These are phyloP conservation scores for Flexamia atlantica DNA, from an alignment of 2,888 invertebrate genomes.

Conservation along the genomic window DNA sequence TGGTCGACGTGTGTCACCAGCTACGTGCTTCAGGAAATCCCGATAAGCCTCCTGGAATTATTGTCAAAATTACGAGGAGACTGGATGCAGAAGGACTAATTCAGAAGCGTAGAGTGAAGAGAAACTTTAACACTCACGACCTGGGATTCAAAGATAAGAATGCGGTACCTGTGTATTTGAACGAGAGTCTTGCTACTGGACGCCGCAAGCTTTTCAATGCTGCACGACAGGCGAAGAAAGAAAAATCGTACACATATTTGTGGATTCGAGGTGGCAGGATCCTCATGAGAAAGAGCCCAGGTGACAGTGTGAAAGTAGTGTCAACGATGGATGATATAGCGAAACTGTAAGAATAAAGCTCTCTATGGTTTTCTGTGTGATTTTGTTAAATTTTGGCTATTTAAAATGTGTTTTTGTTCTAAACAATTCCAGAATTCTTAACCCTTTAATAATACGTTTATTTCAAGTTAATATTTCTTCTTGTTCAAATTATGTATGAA, in stretches of 20 bases:
- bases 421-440: too few relatives aligned
- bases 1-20: constrained; percentile 48
- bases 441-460: too few relatives aligned
- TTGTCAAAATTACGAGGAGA: constrained; percentile 49
- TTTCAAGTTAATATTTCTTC: too few relatives aligned
- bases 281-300: constrained; percentile 10
- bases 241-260: constrained; percentile 15
- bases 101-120: constrained; percentile 30
- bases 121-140: constrained; percentile 42
- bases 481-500: too few relatives aligned
- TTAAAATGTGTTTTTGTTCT: too few relatives aligned
- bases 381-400: too few relatives aligned
- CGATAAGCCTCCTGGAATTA: constrained; percentile 26
- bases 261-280: constrained; percentile 46
- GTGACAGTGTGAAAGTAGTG: not conserved
- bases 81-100: constrained; percentile 37
- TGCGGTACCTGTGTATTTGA: constrained; percentile 27
- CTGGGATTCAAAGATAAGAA: constrained; percentile 9
- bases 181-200: constrained; percentile 39
- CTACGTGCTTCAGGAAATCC: not conserved
- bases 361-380: too few relatives aligned
- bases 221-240: constrained; percentile 31
- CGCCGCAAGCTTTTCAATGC: constrained; percentile 24
- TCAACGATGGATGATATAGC: not conserved
- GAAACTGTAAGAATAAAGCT: not conserved